phyloP scores from a whole-genome alignment of 2,888 invertebrate genomes.

The Troglohyphantes excavatus region DNA sequence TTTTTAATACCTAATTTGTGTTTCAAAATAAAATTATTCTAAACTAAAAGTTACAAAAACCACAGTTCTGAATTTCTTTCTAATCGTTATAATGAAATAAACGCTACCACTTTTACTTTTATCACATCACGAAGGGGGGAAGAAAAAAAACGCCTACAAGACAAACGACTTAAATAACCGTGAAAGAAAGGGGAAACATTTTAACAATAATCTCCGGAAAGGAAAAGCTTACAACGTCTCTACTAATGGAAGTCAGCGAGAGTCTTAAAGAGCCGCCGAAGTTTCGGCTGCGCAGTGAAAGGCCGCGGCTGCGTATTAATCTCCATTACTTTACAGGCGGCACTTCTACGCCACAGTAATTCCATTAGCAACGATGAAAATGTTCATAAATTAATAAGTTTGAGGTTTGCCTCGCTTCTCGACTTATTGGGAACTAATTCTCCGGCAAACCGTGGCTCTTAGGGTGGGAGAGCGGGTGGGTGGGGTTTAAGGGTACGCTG shows the following conservation, averaged over 20 bases:
- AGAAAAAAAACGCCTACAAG: not conserved
- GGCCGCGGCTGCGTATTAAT: slow-evolving; percentile 56
- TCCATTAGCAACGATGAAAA: slow-evolving; percentile 71
- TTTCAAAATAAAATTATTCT: too few relatives aligned
- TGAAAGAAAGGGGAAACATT: slow-evolving; percentile 27
- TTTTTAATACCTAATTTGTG: too few relatives aligned
- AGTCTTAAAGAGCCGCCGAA: not conserved
- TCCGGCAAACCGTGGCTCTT: slow-evolving; percentile 54
- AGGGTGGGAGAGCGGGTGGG: too few relatives aligned
- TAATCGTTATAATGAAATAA: not conserved
- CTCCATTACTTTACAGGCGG: slow-evolving; percentile 58
- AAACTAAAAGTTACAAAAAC: not conserved
- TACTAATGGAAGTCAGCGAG: slow-evolving; percentile 28
- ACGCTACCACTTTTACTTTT: not conserved
- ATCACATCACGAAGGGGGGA: not conserved
- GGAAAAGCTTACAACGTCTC: slow-evolving; percentile 4
- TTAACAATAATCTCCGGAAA: slow-evolving; percentile 19
- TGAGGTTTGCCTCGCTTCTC: slow-evolving; percentile 64
- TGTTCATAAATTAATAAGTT: slow-evolving; percentile 77
- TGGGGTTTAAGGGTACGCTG: slow-evolving; percentile 38
- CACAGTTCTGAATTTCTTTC: not conserved
- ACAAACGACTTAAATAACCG: slow-evolving; percentile 25
- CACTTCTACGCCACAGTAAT: slow-evolving; percentile 37
- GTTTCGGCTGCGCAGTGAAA: slow-evolving; percentile 19
- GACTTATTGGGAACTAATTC: slow-evolving; percentile 70